These are phyloP conservation scores for Ciconia maguari DNA, from an alignment of 2,113 vertebrate species.

Conservation along the genomic window DNA sequence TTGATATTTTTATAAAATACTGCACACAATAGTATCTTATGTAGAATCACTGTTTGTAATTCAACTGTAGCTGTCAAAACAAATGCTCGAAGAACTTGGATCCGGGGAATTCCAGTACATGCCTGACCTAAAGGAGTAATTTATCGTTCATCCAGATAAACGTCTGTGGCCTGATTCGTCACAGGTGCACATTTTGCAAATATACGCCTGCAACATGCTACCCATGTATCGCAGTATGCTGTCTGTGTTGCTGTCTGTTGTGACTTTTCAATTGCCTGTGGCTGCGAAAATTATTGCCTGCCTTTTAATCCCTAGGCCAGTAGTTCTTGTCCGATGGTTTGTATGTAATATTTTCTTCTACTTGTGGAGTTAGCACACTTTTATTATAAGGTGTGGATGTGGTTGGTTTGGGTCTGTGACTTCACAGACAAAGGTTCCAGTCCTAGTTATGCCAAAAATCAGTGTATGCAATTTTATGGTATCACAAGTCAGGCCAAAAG, in stretches of 20 bases:
- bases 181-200: not conserved
- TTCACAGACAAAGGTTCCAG: not conserved
- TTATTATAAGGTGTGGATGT: not conserved
- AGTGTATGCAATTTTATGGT: not conserved
- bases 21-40: not conserved
- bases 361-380: not conserved
- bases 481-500: not conserved
- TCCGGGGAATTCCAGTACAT: not conserved
- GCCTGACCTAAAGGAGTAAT: not conserved
- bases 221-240: not conserved
- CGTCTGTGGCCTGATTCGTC: not conserved
- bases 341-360: not conserved
- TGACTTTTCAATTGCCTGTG: not conserved
- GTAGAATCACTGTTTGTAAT: not conserved
- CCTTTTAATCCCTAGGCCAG: not conserved
- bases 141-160: not conserved
- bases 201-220: not conserved
- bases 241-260: not conserved
- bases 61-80: not conserved
- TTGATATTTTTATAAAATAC: not conserved
- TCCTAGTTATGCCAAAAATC: not conserved
- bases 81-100: not conserved
- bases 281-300: not conserved
- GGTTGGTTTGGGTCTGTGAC: not conserved
- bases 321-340: not conserved